These are phyloP conservation scores for Zosterops pallidus DNA, from an alignment of 2,113 vertebrate species.

Conservation along the genomic window DNA sequence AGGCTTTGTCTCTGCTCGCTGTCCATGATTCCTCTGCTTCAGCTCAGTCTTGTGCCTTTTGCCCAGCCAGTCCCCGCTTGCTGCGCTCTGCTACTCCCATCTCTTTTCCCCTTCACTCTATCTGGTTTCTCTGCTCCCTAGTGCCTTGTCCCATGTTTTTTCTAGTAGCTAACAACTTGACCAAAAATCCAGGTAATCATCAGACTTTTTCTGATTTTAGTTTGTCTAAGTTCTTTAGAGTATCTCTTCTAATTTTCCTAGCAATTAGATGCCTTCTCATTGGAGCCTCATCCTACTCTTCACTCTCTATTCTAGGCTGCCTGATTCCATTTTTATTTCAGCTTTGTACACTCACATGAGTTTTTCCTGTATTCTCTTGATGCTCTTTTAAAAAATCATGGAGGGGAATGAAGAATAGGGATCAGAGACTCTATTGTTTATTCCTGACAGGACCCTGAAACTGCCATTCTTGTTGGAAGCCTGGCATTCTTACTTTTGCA, in stretches of 20 bases:
- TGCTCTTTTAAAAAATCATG: not conserved
- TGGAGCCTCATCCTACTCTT: not conserved
- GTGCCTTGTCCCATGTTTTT: not conserved
- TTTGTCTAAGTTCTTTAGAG: not conserved
- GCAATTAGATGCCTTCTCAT: not conserved
- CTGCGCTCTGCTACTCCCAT: not conserved
- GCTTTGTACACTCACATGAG: not conserved
- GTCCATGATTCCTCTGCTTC: not conserved
- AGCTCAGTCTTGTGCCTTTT: not conserved
- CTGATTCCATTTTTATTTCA: not conserved
- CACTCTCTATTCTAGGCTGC: not conserved
- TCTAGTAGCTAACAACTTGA: not conserved
- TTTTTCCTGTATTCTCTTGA: not conserved
- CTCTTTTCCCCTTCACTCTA: not conserved
- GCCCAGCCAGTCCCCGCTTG: not conserved
- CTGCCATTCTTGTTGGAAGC: not conserved
- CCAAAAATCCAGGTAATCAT: not conserved
- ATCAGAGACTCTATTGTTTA: not conserved
- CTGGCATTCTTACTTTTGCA: not conserved
- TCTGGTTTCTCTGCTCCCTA: not conserved
- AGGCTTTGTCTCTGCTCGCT: slow-evolving; percentile 6
- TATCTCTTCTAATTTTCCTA: not conserved
- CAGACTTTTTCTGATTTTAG: not conserved
- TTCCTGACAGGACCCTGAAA: not conserved
- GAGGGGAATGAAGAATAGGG: not conserved